A percentile compares a stretch with the other conserved stretches of the same genome.
phyloP scores from a whole-genome alignment of 2,113 vertebrate species.

The Hippoglossus stenolepis region DNA sequence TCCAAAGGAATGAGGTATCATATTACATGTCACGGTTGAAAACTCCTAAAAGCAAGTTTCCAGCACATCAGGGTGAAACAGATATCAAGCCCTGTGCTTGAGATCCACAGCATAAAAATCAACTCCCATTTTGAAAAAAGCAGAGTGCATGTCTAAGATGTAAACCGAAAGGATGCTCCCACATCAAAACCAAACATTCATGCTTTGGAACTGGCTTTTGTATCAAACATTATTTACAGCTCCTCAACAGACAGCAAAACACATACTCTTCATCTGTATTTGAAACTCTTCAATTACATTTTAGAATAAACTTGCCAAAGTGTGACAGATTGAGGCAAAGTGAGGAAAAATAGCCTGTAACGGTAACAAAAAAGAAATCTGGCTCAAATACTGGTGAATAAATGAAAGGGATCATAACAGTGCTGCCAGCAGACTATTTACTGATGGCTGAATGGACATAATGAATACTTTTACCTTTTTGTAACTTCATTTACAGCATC shows the following conservation, averaged over 20 bases:
- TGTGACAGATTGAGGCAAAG: neutral
- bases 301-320: neutral
- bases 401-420: conserved; percentile 20
- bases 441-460: conserved; percentile 1
- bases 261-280: neutral
- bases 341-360: neutral
- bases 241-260: neutral
- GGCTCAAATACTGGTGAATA: conserved; percentile 1
- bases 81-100: neutral
- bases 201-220: neutral
- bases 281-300: neutral
- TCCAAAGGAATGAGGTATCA: conserved; percentile 26
- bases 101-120: conserved; percentile 6
- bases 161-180: neutral
- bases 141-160: neutral
- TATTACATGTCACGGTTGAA: conserved; percentile 45
- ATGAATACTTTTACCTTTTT: conserved; percentile 2
- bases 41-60: conserved; percentile 44
- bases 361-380: conserved; percentile 2
- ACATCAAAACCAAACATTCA: neutral
- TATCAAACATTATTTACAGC: neutral
- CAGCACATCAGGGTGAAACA: conserved; percentile 11
- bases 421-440: neutral
- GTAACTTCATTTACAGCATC: conserved; percentile 24
- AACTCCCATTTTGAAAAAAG: neutral